Conservation (phyloP, 1,140 invertebrate species). For the Lepidurus apus region DNA sequence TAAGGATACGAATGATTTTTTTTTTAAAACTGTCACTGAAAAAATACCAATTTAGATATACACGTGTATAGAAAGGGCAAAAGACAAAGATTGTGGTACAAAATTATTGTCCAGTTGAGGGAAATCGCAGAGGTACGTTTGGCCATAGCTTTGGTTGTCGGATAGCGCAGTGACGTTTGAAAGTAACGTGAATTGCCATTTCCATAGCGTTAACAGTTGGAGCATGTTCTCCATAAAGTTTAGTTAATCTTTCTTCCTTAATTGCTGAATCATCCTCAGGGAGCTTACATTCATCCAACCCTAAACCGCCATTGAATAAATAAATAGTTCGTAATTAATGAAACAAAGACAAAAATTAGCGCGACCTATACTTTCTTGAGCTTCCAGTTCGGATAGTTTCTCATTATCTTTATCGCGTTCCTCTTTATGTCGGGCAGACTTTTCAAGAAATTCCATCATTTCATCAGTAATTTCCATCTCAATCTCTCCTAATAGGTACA, state of each 20-base stretch:
- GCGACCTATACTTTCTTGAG: neutral
- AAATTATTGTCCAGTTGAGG: neutral
- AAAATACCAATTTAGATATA: too few relatives aligned
- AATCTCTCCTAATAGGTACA: slow-evolving; percentile 40
- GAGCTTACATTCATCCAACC: slow-evolving; percentile 38
- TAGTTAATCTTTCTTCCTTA: slow-evolving; percentile 45
- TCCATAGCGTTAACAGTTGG: slow-evolving; percentile 68
- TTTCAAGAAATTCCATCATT: slow-evolving; percentile 57
- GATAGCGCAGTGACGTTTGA: slow-evolving; percentile 57
- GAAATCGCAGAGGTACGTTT: slow-evolving; percentile 59
- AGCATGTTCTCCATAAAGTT: slow-evolving; percentile 56
- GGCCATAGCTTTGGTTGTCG: slow-evolving; percentile 63
- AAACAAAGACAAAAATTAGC: neutral
- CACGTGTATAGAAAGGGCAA: neutral
- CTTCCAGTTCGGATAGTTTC: neutral
- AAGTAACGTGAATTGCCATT: slow-evolving; percentile 60
- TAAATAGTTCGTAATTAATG: neutral
- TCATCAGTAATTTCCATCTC: slow-evolving; percentile 59
- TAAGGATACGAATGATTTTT: too few relatives aligned
- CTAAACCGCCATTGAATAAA: neutral
- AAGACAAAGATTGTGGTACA: neutral
- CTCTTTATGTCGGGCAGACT: slow-evolving; percentile 53
- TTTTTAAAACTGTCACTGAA: too few relatives aligned
- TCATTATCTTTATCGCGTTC: slow-evolving; percentile 43
- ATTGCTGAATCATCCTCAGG: slow-evolving; percentile 34